Evolutionary conservation across 2,113 vertebrate species (phyloP), one percentile per base, ranked within the genome.

Genomic region (Cinclus cinclus): DNA sequence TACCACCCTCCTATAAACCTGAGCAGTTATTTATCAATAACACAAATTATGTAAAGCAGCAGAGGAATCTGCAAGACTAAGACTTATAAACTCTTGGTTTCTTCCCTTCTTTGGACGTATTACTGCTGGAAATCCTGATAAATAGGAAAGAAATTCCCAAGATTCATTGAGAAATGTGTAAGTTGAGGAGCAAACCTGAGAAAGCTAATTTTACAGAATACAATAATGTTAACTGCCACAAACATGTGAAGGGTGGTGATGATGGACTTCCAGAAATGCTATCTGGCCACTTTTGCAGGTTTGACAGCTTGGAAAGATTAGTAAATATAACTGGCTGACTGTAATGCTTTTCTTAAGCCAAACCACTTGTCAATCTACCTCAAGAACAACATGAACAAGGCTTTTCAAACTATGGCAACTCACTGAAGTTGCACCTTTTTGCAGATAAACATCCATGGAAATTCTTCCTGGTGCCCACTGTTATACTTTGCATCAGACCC

Each of bases 181-280:
- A 53, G 1, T 3, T 82, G 49, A 85, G 13, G 18, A 91, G 24
- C 4, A 76, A 81, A 62, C n/a, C 20, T 24, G 9, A 63, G 21
- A 22, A 81, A 68, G 18, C 28, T 28, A 31, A 71, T 58, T 81
- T 67, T 53, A 68, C 15, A 73, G 24, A 42, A n/a, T 13, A n/a
- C 31, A 77, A 8, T 68, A 24, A 63, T 3, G 2, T 59, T 64
- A 69, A 49, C 24, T 64, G 27, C 27, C 49, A 47, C 1, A 2
- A 67, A 42, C 0, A 0, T 22, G 24, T 20, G 60, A 64, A 31
- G 33, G 16, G 24, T 44, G 31, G 28, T 11, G 15, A 42, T 31
- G 37, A 68, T 21, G 53, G 19, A 44, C 35, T 78, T 69, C 59
- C 49, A 41, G 31, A 70, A 74, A 30, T 50, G 24, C 13, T 31